These are phyloP conservation scores for Jaculus jaculus DNA, from an alignment of 2,113 vertebrate species.

Conservation along the genomic window DNA sequence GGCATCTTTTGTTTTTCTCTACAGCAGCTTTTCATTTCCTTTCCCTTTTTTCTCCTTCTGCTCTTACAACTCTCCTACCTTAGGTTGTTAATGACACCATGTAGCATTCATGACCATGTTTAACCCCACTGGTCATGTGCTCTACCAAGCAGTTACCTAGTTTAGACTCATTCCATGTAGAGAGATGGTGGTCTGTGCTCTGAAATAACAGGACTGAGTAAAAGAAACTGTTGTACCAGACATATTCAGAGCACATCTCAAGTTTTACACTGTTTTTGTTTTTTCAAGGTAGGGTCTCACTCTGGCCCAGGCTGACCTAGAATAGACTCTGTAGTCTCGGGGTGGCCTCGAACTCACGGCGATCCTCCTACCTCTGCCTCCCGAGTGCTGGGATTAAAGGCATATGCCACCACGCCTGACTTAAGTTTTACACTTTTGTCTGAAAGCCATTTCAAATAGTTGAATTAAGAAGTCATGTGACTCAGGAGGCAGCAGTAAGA, in stretches of 20 bases:
- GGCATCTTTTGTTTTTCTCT: neutral
- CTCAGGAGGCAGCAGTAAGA: no score
- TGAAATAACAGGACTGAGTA: neutral
- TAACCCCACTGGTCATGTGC: neutral
- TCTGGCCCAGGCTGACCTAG: no score
- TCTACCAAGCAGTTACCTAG: neutral
- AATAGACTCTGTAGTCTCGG: no score
- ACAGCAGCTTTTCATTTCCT: neutral
- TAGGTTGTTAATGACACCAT: neutral
- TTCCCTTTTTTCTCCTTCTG: neutral
- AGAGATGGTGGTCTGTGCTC: neutral
- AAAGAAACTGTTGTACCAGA: neutral
- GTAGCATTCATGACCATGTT: neutral
- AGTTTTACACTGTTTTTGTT: constrained; percentile 25
- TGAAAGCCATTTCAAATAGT: neutral
- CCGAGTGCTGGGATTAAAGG: no score
- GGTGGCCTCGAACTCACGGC: no score
- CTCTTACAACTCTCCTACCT: neutral
- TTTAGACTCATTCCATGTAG: neutral
- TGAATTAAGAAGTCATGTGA: neutral
- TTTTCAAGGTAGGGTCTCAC: no score
- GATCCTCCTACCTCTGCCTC: no score
- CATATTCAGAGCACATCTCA: neutral
- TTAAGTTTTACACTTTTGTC: constrained; percentile 37
- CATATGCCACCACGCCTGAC: no score